Percentiles rank a stretch among this genome's conserved stretches.
phyloP scores from a whole-genome alignment of 1,140 invertebrate species.

The Cardiocondyla obscurior region DNA sequence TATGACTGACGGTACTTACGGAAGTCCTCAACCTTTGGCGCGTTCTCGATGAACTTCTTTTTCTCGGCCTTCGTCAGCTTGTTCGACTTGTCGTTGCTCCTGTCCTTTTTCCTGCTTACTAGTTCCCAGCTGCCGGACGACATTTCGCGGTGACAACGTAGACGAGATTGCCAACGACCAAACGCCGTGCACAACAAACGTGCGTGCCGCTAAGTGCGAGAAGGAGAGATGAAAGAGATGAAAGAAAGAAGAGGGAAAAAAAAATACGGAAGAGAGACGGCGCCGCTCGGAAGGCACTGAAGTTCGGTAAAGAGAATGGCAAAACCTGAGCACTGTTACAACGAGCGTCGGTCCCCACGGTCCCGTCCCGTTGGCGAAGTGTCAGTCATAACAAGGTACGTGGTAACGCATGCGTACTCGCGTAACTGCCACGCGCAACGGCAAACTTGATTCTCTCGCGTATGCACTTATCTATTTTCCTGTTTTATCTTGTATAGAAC shows the following conservation, averaged over 20 bases:
- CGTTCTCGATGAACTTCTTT: constrained; percentile 85
- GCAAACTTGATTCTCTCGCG: background rate
- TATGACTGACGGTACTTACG: constrained; percentile 76
- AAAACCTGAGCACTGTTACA: background rate
- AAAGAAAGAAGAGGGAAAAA: background rate
- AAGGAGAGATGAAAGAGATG: background rate
- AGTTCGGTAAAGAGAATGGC: constrained; percentile 7
- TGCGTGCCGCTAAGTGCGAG: background rate
- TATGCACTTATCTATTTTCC: background rate
- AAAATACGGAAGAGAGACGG: background rate
- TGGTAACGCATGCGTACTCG: constrained; percentile 77
- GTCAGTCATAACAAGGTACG: constrained; percentile 65
- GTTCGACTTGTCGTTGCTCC: constrained; percentile 83
- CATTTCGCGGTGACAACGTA: constrained; percentile 80
- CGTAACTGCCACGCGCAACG: constrained; percentile 71
- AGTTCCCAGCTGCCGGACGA: constrained; percentile 90
- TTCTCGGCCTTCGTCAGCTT: constrained; percentile 86
- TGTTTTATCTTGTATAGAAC: background rate
- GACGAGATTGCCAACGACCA: constrained; percentile 35
- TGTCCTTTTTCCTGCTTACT: constrained; percentile 89
- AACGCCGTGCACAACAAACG: background rate
- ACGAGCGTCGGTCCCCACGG: background rate
- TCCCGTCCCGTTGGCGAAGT: constrained; percentile 55
- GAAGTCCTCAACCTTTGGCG: constrained; percentile 87
- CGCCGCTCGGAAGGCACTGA: constrained; percentile 50